Percentiles rank a stretch among this genome's conserved stretches.
These are phyloP conservation scores for Drosophila nikananu DNA, from an alignment of 1,140 invertebrate genomes.

Conservation along the genomic window DNA sequence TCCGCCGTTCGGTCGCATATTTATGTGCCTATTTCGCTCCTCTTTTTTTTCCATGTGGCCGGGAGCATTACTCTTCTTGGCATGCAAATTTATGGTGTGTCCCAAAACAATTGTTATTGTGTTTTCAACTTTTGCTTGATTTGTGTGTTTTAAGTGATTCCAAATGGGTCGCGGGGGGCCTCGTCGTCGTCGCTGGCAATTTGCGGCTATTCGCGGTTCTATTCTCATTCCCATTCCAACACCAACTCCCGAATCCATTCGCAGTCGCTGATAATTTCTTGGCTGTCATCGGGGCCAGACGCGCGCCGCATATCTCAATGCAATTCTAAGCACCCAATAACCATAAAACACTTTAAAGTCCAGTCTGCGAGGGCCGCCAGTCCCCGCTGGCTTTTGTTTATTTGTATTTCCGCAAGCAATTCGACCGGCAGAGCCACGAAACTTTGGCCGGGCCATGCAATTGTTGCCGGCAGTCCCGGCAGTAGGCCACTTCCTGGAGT, in stretches of 20 bases:
- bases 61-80: slow-evolving; percentile 63
- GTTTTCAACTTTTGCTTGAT: slow-evolving; percentile 83
- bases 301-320: slow-evolving; percentile 57
- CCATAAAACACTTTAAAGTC: slow-evolving; percentile 75
- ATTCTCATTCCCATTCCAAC: slow-evolving; percentile 2
- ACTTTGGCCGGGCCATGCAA: slow-evolving; percentile 64
- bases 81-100: slow-evolving; percentile 83
- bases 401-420: slow-evolving; percentile 80
- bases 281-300: slow-evolving; percentile 64
- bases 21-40: slow-evolving; percentile 76
- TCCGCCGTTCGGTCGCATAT: slow-evolving; percentile 60
- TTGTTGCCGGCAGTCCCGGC: slow-evolving; percentile 50
- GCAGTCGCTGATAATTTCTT: slow-evolving; percentile 70
- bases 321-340: slow-evolving; percentile 75
- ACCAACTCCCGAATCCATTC: slow-evolving; percentile 8
- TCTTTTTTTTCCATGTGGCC: slow-evolving; percentile 56
- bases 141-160: slow-evolving; percentile 83
- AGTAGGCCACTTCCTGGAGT: slow-evolving; percentile 75
- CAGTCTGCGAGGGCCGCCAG: background rate
- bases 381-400: slow-evolving; percentile 73
- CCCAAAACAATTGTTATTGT: slow-evolving; percentile 84
- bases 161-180: slow-evolving; percentile 77
- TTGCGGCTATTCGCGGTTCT: too few species aligned
- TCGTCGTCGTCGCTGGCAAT: slow-evolving; percentile 23
- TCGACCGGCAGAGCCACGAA: slow-evolving; percentile 69